These are phyloP conservation scores for Tympanuchus pallidicinctus DNA, from an alignment of 2,113 vertebrate genomes.

Conservation along the genomic window DNA sequence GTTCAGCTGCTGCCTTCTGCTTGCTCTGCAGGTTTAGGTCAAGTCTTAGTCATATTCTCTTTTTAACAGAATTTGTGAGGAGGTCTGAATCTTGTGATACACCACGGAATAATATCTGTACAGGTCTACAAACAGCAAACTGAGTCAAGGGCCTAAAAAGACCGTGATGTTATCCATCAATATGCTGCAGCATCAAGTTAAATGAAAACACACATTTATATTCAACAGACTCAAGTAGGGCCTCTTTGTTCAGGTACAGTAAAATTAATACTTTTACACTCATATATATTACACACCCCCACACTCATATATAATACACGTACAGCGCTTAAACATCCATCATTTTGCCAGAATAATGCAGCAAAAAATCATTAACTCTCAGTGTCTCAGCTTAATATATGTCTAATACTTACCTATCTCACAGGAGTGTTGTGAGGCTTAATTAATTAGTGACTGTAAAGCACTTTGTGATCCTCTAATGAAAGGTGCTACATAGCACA, in stretches of 20 bases:
- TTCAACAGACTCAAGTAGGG: constrained; percentile 37
- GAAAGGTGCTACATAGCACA: constrained; percentile 67
- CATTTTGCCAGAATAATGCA: constrained; percentile 63
- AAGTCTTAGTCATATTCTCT: constrained; percentile 16
- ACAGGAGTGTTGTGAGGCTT: constrained; percentile 62
- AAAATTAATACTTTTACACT: constrained; percentile 57
- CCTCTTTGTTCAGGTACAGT: constrained; percentile 51
- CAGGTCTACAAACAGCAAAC: not conserved
- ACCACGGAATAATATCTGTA: constrained; percentile 7
- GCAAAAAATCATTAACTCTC: constrained; percentile 63
- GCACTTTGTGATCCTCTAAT: constrained; percentile 70
- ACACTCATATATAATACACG: constrained; percentile 31
- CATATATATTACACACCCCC: constrained; percentile 49
- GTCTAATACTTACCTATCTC: constrained; percentile 69
- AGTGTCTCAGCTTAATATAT: constrained; percentile 56
- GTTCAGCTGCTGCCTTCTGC: not conserved
- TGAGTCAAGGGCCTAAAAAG: constrained; percentile 5
- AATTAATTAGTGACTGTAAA: constrained; percentile 75
- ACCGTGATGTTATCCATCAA: constrained; percentile 16
- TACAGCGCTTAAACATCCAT: constrained; percentile 20
- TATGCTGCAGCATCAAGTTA: constrained; percentile 16
- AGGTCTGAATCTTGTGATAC: constrained; percentile 22
- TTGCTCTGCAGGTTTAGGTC: constrained; percentile 33
- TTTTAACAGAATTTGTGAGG: constrained; percentile 33
- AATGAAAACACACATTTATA: constrained; percentile 34